Percentiles rank a stretch among this genome's conserved stretches.
These are phyloP conservation scores for Mastacembelus armatus DNA, from an alignment of 2,797 vertebrate species.

Conservation along the genomic window DNA sequence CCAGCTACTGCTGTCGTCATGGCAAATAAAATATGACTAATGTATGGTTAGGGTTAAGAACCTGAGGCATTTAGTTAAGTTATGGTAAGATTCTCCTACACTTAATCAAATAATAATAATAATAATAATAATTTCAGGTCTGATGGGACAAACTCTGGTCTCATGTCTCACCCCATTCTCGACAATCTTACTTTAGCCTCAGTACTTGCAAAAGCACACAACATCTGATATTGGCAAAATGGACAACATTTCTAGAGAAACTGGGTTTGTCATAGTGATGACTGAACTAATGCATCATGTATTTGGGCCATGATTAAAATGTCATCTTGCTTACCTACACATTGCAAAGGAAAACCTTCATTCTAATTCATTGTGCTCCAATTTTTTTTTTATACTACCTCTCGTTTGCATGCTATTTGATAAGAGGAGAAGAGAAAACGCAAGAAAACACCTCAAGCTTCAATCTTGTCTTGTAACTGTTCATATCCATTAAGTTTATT, in stretches of 20 bases:
- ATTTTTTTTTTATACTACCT: not conserved
- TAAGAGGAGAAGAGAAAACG: not conserved
- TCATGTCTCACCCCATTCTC: not conserved
- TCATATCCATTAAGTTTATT: conserved; percentile 29
- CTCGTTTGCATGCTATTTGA: not conserved
- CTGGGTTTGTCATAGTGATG: not conserved
- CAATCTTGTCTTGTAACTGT: conserved; percentile 22
- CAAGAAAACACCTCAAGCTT: conserved; percentile 1
- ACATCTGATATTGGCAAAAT: not conserved
- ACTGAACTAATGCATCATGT: conserved; percentile 1
- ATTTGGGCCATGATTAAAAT: conserved; percentile 4
- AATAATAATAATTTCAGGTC: no score
- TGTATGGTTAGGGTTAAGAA: not conserved
- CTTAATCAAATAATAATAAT: no score
- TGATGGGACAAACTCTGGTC: not conserved
- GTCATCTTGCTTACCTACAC: not conserved
- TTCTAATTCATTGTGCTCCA: not conserved
- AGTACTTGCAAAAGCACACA: not conserved
- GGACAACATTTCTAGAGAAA: not conserved
- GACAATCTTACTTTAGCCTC: not conserved
- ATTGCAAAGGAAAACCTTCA: not conserved
- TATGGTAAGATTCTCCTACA: not conserved
- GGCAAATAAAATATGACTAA: not conserved
- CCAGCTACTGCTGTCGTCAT: not conserved
- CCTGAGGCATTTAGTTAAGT: not conserved